These are phyloP conservation scores for Manis crassicaudata DNA, from an alignment of 2,797 vertebrate species.

Conservation along the genomic window DNA sequence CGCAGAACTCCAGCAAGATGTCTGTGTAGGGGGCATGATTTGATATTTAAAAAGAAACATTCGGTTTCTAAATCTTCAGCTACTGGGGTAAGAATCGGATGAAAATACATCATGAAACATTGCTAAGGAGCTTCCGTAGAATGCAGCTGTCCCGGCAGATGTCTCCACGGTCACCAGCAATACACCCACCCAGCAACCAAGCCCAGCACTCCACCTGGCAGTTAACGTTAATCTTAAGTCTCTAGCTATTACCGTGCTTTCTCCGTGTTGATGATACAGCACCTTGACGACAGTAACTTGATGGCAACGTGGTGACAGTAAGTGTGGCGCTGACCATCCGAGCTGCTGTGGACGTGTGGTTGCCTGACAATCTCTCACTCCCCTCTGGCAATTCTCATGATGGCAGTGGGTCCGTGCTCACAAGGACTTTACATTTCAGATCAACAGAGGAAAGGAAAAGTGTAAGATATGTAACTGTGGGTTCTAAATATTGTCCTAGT, in stretches of 20 bases:
- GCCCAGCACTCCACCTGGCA: not conserved
- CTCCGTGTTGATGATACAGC: fast-evolving
- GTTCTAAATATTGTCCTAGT: not conserved
- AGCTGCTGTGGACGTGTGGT: not conserved
- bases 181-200: not conserved
- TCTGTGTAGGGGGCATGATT: not conserved
- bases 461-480: not conserved
- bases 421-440: not conserved
- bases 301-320: not conserved
- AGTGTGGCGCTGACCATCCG: not conserved
- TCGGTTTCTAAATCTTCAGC: not conserved
- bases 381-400: not conserved
- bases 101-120: not conserved
- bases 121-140: not conserved
- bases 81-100: not conserved
- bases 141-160: not conserved
- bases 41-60: constrained; percentile 44
- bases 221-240: not conserved
- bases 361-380: fast-evolving
- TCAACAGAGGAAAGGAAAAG: not conserved
- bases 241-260: fast-evolving
- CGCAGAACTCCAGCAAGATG: not conserved
- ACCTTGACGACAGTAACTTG: not conserved
- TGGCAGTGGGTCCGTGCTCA: fast-evolving
- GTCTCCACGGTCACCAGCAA: not conserved